Evolutionary conservation across 1,140 invertebrate species (phyloP).

Genomic region (Calycopis cecrops): DNA sequence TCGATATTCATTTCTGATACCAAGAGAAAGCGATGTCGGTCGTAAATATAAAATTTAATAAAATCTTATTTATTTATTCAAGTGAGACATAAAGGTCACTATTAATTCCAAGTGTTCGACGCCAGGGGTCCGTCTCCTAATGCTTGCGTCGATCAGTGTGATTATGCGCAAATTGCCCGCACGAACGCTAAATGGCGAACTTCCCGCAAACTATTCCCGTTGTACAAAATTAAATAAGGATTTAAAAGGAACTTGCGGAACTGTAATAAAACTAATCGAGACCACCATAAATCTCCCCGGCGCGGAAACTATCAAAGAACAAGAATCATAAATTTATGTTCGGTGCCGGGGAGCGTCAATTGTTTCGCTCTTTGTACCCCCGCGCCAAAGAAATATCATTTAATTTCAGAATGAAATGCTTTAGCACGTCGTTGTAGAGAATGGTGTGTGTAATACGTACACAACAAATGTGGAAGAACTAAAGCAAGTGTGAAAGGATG

Average conservation of each 20-base stretch:
- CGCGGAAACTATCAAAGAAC: slow-evolving; percentile 11
- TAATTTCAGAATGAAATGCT: background rate
- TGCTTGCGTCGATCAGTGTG: too few species aligned
- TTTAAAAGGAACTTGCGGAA: slow-evolving; percentile 5
- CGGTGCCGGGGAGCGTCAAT: slow-evolving; percentile 6
- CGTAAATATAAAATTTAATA: too few species aligned
- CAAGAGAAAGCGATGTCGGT: too few species aligned
- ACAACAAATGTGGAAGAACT: too few species aligned
- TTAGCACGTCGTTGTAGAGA: too few species aligned
- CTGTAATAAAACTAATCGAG: slow-evolving; percentile 12
- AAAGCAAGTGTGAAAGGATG: too few species aligned
- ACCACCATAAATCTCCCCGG: slow-evolving; percentile 7
- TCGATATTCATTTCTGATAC: too few species aligned
- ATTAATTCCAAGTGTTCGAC: too few species aligned
- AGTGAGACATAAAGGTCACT: too few species aligned
- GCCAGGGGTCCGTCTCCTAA: too few species aligned
- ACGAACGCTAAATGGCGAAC: background rate
- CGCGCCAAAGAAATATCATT: background rate
- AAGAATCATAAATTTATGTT: slow-evolving; percentile 12
- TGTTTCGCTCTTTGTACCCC: slow-evolving; percentile 8
- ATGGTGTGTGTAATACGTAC: too few species aligned
- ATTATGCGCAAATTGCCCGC: background rate
- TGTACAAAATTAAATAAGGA: slow-evolving; percentile 11
- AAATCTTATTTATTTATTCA: too few species aligned
- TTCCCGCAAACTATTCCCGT: slow-evolving; percentile 2